Evolutionary conservation across 2,113 vertebrate species (phyloP).

Genomic region (Cisticola juncidis): DNA sequence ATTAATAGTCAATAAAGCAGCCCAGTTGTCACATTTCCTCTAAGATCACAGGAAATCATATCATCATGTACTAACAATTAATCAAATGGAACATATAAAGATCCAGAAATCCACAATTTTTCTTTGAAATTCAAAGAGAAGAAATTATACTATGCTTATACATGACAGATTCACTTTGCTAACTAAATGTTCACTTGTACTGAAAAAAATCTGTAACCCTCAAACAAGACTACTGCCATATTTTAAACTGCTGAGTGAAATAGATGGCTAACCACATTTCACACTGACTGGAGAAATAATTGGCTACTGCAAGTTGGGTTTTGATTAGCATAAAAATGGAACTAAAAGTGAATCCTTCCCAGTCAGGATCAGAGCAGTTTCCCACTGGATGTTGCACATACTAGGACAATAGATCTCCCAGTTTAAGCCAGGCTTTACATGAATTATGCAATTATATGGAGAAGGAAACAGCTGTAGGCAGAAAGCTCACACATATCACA

Average conservation of each 20-base stretch:
- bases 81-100: not conserved
- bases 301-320: not conserved
- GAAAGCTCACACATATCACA: not conserved
- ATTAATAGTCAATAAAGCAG: not conserved
- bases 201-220: not conserved
- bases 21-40: not conserved
- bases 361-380: not conserved
- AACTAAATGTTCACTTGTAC: not conserved
- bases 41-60: not conserved
- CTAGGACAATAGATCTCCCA: not conserved
- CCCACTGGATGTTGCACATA: not conserved
- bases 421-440: not conserved
- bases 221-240: not conserved
- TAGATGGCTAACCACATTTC: not conserved
- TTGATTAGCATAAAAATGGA: not conserved
- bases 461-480: not conserved
- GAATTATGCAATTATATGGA: not conserved
- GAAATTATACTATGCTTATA: accelerated
- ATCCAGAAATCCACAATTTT: not conserved
- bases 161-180: not conserved
- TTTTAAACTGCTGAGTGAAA: not conserved
- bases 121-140: not conserved
- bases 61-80: not conserved
- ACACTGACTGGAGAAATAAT: not conserved
- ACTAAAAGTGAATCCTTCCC: not conserved